Base-by-base conservation (phyloP, 2,888 invertebrate genomes). In the Dicycla oo region DNA sequence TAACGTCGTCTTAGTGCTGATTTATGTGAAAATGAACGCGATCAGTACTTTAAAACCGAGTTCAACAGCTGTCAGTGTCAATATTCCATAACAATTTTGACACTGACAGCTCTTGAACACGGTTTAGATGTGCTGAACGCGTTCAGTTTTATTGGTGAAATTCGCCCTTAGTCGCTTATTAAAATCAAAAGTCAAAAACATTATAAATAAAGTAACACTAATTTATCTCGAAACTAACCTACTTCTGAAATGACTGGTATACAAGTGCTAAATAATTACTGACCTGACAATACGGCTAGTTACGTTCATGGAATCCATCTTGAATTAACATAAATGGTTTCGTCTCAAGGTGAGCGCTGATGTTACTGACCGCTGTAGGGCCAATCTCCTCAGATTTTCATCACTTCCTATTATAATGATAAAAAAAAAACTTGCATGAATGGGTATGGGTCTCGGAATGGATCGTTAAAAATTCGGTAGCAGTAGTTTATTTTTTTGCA, bases 271-370 rank as follows among this genome's bases (percentile, higher is more conserved):
- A n/a, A 65, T 75, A 63, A 77, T 81, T 70, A 80, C 72, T 82
- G 74, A 81, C 73, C 69, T 80, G 83, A 84, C 73, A 72, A 53
- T 71, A 81, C 69, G 43, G 75, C 71, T 83, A 88, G 87, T 84
- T 87, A 84, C 80, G 84, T 88, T 89, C 89, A 86, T 77, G 82
- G 86, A 88, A 88, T 86, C 85, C 78, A 83, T 85, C 76, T 71
- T 68, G 75, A 82, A 86, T 81, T 89, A 87, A 65, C 79, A 84
- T 82, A 80, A 81, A 79, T 73, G 63, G 66, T 88, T 88, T 68
- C 57, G 82, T 83, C 85, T 88, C 89, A 91, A 91, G 90, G 90
- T 90, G 78, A 84, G 73, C 75, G 69, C 81, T n/a, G 49, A 43
- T 47, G 83, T 84, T 75, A 84, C n/a, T 73, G 82, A 78, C 84